A percentile compares a stretch with the other conserved stretches of the same genome.
phyloP scores from a whole-genome alignment of 2,113 vertebrate genomes.

The Felis catus region DNA sequence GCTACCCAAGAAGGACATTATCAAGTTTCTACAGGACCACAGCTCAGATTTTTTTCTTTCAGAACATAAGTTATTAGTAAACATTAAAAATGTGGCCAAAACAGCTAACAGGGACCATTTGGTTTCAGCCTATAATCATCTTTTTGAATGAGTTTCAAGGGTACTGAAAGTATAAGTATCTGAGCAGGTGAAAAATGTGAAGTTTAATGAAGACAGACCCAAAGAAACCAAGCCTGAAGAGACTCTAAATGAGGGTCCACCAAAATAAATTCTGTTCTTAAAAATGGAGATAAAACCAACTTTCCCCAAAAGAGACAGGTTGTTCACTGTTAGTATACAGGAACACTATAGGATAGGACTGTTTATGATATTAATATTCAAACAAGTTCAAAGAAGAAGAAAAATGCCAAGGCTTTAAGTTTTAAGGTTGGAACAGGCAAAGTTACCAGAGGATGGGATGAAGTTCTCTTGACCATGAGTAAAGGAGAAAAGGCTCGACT shows the following conservation, averaged over 20 bases:
- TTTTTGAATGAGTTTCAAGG: constrained; percentile 91
- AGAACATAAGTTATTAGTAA: not conserved
- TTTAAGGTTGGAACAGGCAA: constrained; percentile 66
- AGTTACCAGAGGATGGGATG: constrained; percentile 85
- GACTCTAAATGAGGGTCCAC: constrained; percentile 87
- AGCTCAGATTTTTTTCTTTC: constrained; percentile 82
- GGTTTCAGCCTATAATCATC: constrained; percentile 71
- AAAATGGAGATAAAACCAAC: constrained; percentile 93
- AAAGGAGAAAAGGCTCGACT: not conserved
- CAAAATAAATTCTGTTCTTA: constrained; percentile 91
- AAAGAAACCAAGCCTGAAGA: not conserved
- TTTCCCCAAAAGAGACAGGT: constrained; percentile 92
- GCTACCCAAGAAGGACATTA: constrained; percentile 90
- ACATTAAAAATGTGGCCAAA: not conserved
- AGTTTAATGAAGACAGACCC: not conserved
- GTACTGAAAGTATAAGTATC: constrained; percentile 82
- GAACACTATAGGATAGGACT: constrained; percentile 90
- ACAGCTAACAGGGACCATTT: not conserved
- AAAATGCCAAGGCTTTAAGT: constrained; percentile 87
- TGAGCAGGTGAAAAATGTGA: not conserved
- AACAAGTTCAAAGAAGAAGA: constrained; percentile 93
- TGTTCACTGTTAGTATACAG: constrained; percentile 92
- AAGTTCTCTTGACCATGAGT: constrained; percentile 70
- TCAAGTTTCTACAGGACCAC: constrained; percentile 87
- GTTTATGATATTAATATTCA: constrained; percentile 93